Conservation (phyloP, 2,888 invertebrate genomes). For the Sinohyriopsis cumingii region DNA sequence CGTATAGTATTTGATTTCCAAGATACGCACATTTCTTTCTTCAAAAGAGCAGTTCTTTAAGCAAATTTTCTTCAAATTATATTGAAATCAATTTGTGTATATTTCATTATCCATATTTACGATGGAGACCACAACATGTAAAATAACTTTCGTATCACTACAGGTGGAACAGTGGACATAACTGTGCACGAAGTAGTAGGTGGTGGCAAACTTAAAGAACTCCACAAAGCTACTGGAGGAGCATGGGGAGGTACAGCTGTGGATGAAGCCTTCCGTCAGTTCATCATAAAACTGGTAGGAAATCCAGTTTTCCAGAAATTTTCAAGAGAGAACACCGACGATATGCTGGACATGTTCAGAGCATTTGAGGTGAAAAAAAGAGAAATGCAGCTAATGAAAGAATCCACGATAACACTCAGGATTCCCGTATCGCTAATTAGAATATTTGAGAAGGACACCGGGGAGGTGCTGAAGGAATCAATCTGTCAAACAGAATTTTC, state of each 20-base stretch:
- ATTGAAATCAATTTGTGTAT: too few species aligned
- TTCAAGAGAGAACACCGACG: constrained; percentile 1
- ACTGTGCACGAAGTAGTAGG: constrained; percentile 74
- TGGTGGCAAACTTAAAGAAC: constrained; percentile 72
- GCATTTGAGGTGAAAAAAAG: constrained; percentile 9
- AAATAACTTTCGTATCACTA: not conserved
- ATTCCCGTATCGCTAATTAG: too few species aligned
- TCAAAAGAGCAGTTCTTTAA: too few species aligned
- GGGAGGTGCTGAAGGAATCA: too few species aligned
- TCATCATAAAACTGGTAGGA: constrained; percentile 2
- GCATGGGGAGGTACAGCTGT: constrained; percentile 54
- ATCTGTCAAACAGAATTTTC: too few species aligned
- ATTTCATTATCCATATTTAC: too few species aligned
- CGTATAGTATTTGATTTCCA: too few species aligned
- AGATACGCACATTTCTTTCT: too few species aligned
- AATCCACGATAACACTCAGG: not conserved
- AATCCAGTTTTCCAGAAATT: not conserved
- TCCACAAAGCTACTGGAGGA: constrained; percentile 75
- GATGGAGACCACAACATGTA: too few species aligned
- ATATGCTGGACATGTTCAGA: constrained; percentile 6
- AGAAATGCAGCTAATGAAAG: not conserved
- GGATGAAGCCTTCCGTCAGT: constrained; percentile 9
- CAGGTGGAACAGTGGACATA: constrained; percentile 75
- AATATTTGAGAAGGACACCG: too few species aligned
- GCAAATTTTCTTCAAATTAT: too few species aligned